Base-by-base conservation (phyloP, 2,888 invertebrate genomes). In the Pseudanteris insignis region DNA sequence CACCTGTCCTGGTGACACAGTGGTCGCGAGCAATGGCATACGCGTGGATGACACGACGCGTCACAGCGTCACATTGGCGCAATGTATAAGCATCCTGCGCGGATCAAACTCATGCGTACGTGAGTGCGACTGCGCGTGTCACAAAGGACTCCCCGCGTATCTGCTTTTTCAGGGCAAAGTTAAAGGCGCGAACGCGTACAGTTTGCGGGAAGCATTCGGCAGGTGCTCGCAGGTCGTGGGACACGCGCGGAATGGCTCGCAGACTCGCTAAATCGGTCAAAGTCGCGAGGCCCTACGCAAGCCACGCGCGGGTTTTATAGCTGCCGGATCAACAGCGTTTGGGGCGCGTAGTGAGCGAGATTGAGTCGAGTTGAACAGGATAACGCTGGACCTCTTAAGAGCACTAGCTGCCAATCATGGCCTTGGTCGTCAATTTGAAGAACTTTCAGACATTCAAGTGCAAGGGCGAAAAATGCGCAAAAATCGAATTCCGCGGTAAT, bases 401-500 rank as follows among this genome's bases (percentile, higher is more conserved):
- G 21, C 32, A n/a, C n/a, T n/a, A n/a, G n/a, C n/a, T n/a, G n/a
- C 7, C 7, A 43, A 10, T 37, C 63, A 90, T 90, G 90, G 86
- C 90, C 70, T 84, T 91, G 29, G 81, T 85, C 7, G 86, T 90
- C 10, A 84, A 85, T 72, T 75, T 90, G 30, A 86, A 86, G 74
- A 86, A 87, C 66, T 87, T 90, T 73, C 87, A 88, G 80, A 83
- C 88, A 41, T 82, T 88, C 10, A 88, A 87, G 79, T 84, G 84
- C 72, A 89, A 87, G 74, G 85, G 85, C 7, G 89, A 89, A 67
- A 87, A 88, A 73, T 84, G 85, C 63, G 88, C 85, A 40, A 86
- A 86, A 66, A 81, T 89, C 64, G 88, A 88, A 66, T 92, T 92
- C 75, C 82, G 92, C 83, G 91, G 92, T 92, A 83, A 69, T 41